phyloP scores from a whole-genome alignment of 2,113 vertebrate species.

The Riparia riparia region DNA sequence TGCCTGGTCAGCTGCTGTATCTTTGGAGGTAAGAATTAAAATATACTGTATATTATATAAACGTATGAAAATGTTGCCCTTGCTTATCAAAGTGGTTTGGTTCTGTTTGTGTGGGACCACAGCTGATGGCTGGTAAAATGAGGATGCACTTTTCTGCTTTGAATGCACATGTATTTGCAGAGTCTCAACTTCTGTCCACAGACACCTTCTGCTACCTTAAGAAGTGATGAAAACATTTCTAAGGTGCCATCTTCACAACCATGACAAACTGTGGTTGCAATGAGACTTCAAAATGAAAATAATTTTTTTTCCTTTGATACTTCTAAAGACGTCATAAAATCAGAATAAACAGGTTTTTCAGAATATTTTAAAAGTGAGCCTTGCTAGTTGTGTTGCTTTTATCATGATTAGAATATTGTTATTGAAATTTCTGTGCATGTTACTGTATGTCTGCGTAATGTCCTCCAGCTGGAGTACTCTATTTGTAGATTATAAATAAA shows the following conservation, averaged over 20 bases:
- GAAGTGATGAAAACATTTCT: background rate
- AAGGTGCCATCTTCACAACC: background rate
- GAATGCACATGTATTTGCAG: background rate
- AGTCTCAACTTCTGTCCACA: background rate
- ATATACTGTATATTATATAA: background rate
- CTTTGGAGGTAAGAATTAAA: conserved; percentile 73
- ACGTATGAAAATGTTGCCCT: background rate
- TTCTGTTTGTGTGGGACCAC: background rate
- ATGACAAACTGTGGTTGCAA: background rate
- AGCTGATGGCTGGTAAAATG: background rate
- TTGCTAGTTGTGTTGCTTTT: background rate
- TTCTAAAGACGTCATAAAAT: background rate
- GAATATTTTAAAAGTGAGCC: background rate
- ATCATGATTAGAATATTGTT: background rate
- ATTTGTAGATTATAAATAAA: background rate
- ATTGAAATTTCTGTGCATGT: background rate
- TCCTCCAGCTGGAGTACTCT: background rate
- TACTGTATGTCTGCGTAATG: background rate
- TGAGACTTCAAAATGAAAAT: background rate
- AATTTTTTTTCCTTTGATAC: background rate
- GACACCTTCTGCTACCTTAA: background rate
- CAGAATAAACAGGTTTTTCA: background rate
- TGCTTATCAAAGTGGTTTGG: background rate
- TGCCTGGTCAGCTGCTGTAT: background rate
- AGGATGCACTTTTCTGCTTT: background rate